Percentiles rank a stretch among this genome's conserved stretches.
Conservation (phyloP, 2,113 vertebrate species). For the Cottus gobio region DNA sequence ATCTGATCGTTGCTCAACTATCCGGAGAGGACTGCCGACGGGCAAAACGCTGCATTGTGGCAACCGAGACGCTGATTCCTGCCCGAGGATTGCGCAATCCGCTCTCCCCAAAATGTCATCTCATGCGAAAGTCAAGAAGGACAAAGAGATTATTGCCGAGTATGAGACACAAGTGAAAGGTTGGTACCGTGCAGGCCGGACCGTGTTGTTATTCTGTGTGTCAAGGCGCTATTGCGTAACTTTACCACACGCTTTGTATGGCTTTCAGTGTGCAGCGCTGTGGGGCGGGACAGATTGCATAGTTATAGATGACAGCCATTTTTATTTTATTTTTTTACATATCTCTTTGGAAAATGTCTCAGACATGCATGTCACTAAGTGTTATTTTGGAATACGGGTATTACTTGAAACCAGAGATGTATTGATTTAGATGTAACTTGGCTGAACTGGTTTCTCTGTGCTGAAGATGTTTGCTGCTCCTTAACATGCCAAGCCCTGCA, state of each 20-base stretch:
- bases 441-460: slow-evolving; percentile 30
- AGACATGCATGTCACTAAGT: background rate
- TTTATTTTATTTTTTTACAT: slow-evolving; percentile 6
- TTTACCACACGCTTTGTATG: slow-evolving; percentile 62
- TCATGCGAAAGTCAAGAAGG: slow-evolving; percentile 95
- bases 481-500: slow-evolving; percentile 47
- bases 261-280: slow-evolving; percentile 38
- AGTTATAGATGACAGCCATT: slow-evolving; percentile 17
- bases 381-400: background rate
- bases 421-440: slow-evolving; percentile 26
- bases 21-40: slow-evolving; percentile 51
- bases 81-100: slow-evolving; percentile 61
- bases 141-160: slow-evolving; percentile 97
- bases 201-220: slow-evolving; percentile 41
- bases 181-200: slow-evolving; percentile 73
- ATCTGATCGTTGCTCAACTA: slow-evolving; percentile 59
- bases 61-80: slow-evolving; percentile 48
- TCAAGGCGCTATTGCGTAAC: slow-evolving; percentile 73
- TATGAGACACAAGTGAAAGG: slow-evolving; percentile 98
- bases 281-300: slow-evolving; percentile 61
- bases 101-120: slow-evolving; percentile 87
- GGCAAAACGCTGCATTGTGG: slow-evolving; percentile 57
- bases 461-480: slow-evolving; percentile 19
- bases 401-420: background rate
- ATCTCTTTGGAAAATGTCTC: background rate